Evolutionary conservation across 2,113 vertebrate genomes (phyloP), one percentile per base, ranked within the genome.

Genomic region (Perca flavescens): DNA sequence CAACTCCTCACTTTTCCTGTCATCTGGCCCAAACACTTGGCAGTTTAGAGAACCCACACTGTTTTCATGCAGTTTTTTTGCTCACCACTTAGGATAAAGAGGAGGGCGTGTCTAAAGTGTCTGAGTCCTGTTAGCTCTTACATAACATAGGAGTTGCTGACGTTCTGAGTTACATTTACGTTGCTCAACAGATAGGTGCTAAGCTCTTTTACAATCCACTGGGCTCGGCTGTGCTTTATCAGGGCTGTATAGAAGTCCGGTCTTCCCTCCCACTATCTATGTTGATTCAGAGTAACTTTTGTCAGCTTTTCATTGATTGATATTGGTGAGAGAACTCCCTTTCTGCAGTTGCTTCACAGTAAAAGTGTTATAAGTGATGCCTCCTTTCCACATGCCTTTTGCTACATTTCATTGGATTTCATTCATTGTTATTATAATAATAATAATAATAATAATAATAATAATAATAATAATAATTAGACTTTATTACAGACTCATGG

Each of bases 101-200:
- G 47, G 53, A 50, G 73, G 83, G 49, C 28, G 74, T 57, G 56
- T 52, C 74, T 3, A 15, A 58, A 53, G 50, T 22, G 74, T 72
- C 61, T 19, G 22, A 46, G 68, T 3, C 34, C 50, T 34, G 36
- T 31, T 78, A 43, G 58, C 63, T 36, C 66, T 50, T 46, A 34
- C 43, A 64, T 8, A 57, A 47, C 21, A 6, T 53, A 22, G 61
- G 61, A 58, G 67, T 68, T 7, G 63, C 79, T 69, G 74, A 58
- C 67, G 65, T 49, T 57, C 6, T 2, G 22, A 34, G 15, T 65
- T 46, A 54, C 63, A 57, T 69, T 69, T 52, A 28, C 40, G 34
- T 79, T n/a, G 3, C 40, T 49, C 6, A 40, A n/a, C 25, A 12
- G 25, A 31, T 10, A 58, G 31, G 13, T 28, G 28, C 58, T 70